Conservation (phyloP, 2,888 invertebrate genomes). For the Lottia scabra region DNA sequence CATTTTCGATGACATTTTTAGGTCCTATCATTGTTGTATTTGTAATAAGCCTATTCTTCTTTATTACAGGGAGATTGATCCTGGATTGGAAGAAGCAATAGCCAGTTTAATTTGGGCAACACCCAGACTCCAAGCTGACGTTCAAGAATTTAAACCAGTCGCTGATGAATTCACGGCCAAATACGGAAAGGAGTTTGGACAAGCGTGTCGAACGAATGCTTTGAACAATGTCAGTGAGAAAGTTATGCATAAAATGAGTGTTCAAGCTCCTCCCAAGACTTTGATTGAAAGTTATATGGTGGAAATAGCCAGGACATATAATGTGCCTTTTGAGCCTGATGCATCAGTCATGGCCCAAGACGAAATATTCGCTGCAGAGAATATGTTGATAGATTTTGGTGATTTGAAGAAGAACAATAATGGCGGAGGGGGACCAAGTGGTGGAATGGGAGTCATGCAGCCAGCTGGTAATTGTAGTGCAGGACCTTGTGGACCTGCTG, state of each 20-base stretch:
- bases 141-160: slow-evolving; percentile 81
- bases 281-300: slow-evolving; percentile 92
- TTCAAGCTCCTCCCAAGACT: slow-evolving; percentile 90
- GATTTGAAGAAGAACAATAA: slow-evolving; percentile 47
- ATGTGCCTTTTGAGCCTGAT: slow-evolving; percentile 95
- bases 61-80: slow-evolving; percentile 79
- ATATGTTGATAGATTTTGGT: slow-evolving; percentile 58
- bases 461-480: slow-evolving; percentile 9
- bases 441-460: slow-evolving; percentile 35
- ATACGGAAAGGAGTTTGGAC: slow-evolving; percentile 92
- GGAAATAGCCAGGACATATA: slow-evolving; percentile 96
- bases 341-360: slow-evolving; percentile 71
- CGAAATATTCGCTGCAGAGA: slow-evolving; percentile 57
- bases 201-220: slow-evolving; percentile 84
- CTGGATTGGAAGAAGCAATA: slow-evolving; percentile 94
- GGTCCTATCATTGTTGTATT: too few species aligned
- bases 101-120: slow-evolving; percentile 98
- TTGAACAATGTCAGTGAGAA: slow-evolving; percentile 89
- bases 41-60: background rate
- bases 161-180: slow-evolving; percentile 89
- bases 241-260: slow-evolving; percentile 73
- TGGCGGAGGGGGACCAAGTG: slow-evolving; percentile 34
- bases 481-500: background rate
- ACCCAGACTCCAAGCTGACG: slow-evolving; percentile 80
- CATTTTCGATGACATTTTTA: background rate